Conservation (phyloP, 2,113 vertebrate species). For the Herpetotheres cachinnans region DNA sequence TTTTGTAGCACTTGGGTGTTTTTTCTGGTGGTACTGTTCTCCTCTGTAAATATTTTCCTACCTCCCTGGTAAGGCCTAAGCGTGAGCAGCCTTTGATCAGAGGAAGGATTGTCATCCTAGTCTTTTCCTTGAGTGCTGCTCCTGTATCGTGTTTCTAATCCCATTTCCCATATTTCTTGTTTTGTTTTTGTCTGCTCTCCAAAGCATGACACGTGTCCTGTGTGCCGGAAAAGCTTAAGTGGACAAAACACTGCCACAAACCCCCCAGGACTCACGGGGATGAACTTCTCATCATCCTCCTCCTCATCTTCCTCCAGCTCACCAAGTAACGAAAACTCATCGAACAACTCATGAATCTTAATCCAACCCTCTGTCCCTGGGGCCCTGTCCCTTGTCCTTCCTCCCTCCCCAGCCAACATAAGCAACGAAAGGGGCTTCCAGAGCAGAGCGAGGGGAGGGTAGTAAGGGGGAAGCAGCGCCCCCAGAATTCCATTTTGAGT, state of each 20-base stretch:
- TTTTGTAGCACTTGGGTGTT: not conserved
- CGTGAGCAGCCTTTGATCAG: not conserved
- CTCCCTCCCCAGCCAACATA: not conserved
- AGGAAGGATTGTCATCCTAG: not conserved
- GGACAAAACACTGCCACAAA: slow-evolving; percentile 98
- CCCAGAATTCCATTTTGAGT: slow-evolving; percentile 6
- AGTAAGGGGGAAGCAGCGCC: not conserved
- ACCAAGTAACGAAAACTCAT: slow-evolving; percentile 86
- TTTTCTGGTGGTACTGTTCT: not conserved
- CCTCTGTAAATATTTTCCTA: not conserved
- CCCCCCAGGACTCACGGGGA: slow-evolving; percentile 88
- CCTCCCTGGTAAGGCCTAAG: not conserved
- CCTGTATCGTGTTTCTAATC: not conserved
- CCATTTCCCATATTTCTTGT: not conserved
- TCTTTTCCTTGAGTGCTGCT: not conserved
- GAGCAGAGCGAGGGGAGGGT: not conserved
- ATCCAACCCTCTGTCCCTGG: slow-evolving; percentile 2
- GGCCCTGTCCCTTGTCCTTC: slow-evolving; percentile 15
- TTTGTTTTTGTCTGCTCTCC: slow-evolving; percentile 16
- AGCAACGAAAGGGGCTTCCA: slow-evolving; percentile 10
- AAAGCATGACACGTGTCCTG: slow-evolving; percentile 97
- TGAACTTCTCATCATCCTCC: slow-evolving; percentile 89
- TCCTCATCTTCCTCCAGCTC: slow-evolving; percentile 86
- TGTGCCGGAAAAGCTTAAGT: slow-evolving; percentile 96
- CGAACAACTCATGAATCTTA: slow-evolving; percentile 86